Percentiles rank a stretch among this genome's conserved stretches.
phyloP scores from a whole-genome alignment of 2,888 invertebrate genomes.

The Rhagonycha fulva region DNA sequence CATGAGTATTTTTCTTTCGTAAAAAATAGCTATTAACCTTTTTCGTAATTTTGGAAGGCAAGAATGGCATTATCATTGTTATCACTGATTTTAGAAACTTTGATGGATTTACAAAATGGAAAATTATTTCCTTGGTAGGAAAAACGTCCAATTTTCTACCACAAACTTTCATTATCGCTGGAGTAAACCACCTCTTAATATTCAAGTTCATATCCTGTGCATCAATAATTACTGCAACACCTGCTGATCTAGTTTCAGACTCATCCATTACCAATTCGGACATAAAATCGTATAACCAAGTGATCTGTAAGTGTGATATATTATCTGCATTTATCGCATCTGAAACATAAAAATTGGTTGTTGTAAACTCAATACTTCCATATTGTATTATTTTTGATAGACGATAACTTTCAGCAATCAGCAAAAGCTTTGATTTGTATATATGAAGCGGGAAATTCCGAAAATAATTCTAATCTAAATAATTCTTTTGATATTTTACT shows the following conservation, averaged over 20 bases:
- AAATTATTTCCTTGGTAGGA: slow-evolving; percentile 44
- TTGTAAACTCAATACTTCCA: too few relatives aligned
- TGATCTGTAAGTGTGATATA: slow-evolving; percentile 43
- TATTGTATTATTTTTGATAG: too few relatives aligned
- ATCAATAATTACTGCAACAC: slow-evolving; percentile 50
- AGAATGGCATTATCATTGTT: slow-evolving; percentile 48
- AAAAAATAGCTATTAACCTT: slow-evolving; percentile 30
- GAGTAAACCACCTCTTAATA: slow-evolving; percentile 47
- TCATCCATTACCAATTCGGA: slow-evolving; percentile 49
- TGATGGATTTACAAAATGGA: slow-evolving; percentile 49
- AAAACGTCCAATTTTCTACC: slow-evolving; percentile 40
- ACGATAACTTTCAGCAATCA: too few relatives aligned
- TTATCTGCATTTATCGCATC: slow-evolving; percentile 14
- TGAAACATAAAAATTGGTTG: background rate
- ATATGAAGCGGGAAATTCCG: too few relatives aligned
- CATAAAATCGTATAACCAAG: slow-evolving; percentile 50
- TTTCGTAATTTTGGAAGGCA: slow-evolving; percentile 41
- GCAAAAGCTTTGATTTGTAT: too few relatives aligned
- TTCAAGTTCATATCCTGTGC: slow-evolving; percentile 43
- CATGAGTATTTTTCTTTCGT: background rate
- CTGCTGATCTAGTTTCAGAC: slow-evolving; percentile 44
- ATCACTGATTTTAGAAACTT: slow-evolving; percentile 39
- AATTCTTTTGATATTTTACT: too few relatives aligned
- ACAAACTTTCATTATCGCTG: slow-evolving; percentile 41
- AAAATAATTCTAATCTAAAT: too few relatives aligned